phyloP scores from a whole-genome alignment of 2,888 invertebrate species.

The Scaeva pyrastri region DNA sequence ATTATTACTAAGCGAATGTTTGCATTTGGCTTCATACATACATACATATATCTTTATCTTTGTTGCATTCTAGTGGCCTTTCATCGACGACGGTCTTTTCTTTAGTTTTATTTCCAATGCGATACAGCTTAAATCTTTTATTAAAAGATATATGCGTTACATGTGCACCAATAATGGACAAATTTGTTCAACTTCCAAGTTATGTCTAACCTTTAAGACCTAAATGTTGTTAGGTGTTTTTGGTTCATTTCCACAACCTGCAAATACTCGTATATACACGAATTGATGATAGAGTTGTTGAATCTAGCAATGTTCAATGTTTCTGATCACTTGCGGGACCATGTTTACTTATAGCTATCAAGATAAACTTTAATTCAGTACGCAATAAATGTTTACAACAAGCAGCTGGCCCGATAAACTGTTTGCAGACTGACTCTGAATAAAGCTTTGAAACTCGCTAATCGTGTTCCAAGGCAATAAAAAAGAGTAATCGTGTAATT shows the following conservation, averaged over 20 bases:
- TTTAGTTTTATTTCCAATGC: slow-evolving; percentile 18
- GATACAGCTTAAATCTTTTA: slow-evolving; percentile 17
- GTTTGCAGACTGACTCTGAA: neutral
- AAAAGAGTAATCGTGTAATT: too few species aligned
- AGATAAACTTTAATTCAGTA: slow-evolving; percentile 52
- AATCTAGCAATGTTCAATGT: slow-evolving; percentile 26
- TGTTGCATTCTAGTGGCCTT: slow-evolving; percentile 28
- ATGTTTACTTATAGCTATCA: slow-evolving; percentile 24
- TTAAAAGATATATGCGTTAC: neutral
- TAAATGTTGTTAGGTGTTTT: neutral
- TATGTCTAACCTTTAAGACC: slow-evolving; percentile 14
- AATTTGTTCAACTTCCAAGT: slow-evolving; percentile 16
- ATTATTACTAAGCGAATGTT: slow-evolving; percentile 39
- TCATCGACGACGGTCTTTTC: slow-evolving; percentile 37
- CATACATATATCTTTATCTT: slow-evolving; percentile 19
- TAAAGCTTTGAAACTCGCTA: neutral
- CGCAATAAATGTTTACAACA: slow-evolving; percentile 26
- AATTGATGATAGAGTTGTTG: slow-evolving; percentile 14
- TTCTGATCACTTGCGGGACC: slow-evolving; percentile 6
- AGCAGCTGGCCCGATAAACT: slow-evolving; percentile 1
- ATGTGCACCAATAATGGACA: neutral
- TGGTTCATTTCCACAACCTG: slow-evolving; percentile 1
- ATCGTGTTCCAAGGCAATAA: neutral
- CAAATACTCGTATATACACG: neutral
- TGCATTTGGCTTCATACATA: neutral